Evolutionary conservation across 2,888 invertebrate species (phyloP).

Genomic region (Abscondita cerata): DNA sequence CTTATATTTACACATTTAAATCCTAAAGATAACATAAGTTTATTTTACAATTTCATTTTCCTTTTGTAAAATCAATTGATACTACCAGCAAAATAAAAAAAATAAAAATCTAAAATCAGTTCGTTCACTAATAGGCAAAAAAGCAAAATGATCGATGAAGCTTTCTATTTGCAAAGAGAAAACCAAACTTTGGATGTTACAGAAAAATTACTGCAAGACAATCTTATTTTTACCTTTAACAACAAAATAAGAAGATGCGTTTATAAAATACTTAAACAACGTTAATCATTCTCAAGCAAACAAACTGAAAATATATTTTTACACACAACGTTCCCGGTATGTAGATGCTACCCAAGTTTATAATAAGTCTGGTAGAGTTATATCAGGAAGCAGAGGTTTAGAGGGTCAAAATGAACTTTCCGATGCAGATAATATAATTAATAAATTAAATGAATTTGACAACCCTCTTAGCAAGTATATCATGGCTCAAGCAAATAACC

Average conservation of each 20-base stretch:
- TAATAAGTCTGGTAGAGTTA: slow-evolving; percentile 17
- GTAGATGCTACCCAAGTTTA: slow-evolving; percentile 62
- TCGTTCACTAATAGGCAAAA: too few relatives aligned
- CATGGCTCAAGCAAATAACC: not conserved
- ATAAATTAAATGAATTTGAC: not conserved
- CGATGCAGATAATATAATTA: not conserved
- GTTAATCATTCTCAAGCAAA: slow-evolving; percentile 62
- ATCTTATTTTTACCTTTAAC: slow-evolving; percentile 70
- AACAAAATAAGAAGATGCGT: slow-evolving; percentile 70
- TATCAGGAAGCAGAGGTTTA: slow-evolving; percentile 46
- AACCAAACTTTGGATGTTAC: slow-evolving; percentile 61
- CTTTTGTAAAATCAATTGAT: too few relatives aligned
- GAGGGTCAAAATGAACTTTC: slow-evolving; percentile 26
- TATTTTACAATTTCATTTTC: too few relatives aligned
- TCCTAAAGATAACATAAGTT: too few relatives aligned
- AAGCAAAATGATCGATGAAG: slow-evolving; percentile 70
- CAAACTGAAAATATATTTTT: slow-evolving; percentile 75
- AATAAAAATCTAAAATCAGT: too few relatives aligned
- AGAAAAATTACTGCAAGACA: slow-evolving; percentile 62
- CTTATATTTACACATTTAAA: too few relatives aligned
- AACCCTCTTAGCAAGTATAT: slow-evolving; percentile 1
- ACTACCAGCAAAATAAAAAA: too few relatives aligned
- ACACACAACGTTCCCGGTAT: slow-evolving; percentile 67
- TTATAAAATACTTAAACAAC: slow-evolving; percentile 71
- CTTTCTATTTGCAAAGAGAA: slow-evolving; percentile 68